Base-by-base conservation (phyloP, 2,113 vertebrate genomes). In the Macrotus californicus region DNA sequence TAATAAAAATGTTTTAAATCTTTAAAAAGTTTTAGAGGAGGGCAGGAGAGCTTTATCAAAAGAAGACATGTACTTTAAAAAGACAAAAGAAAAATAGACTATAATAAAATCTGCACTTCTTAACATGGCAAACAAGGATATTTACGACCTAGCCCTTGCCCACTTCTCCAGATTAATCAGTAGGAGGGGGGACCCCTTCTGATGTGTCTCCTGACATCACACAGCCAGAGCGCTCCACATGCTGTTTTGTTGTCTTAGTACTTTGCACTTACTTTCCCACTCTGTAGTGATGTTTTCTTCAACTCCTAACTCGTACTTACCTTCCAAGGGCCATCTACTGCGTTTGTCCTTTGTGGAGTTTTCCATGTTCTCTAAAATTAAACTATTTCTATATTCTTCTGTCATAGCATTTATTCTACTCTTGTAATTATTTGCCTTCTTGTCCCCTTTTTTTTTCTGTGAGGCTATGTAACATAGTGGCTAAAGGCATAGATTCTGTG, bases 21-120 rank as follows among this genome's bases (percentile, higher is more conserved):
- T 59, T 66, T 87, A 39, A 83, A 83, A 92, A 84, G 69, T 86
- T 64, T 64, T 67, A 69, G 39, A 90, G 59, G 41, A 76, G 29
- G 31, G 15, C 61, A 67, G 76, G 39, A 91, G 14, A 87, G 70
- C 94, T 87, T 89, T 90, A 94, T 85, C 39, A 90, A 88, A 94
- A 80, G 39, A 87, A 77, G 24, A 76, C 61, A 48, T 61, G 0
- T 29, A 80, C 80, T 95, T 96, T 86, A 22, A 73, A 87, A 34
- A 26, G 2, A 14, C 67, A 5, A 83, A 69, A 59, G 36, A 93
- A 93, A 88, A 82, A 83, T 4, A 83, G 50, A 81, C 54, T 73
- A 56, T 22, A 84, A 29, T 86, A 85, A 83, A 82, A 52, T 82
- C 29, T 72, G 21, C 89, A 61, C 29, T 75, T 80, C 41, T 76